phyloP scores from a whole-genome alignment of 2,888 invertebrate genomes.

The Cryptus viduatorius region DNA sequence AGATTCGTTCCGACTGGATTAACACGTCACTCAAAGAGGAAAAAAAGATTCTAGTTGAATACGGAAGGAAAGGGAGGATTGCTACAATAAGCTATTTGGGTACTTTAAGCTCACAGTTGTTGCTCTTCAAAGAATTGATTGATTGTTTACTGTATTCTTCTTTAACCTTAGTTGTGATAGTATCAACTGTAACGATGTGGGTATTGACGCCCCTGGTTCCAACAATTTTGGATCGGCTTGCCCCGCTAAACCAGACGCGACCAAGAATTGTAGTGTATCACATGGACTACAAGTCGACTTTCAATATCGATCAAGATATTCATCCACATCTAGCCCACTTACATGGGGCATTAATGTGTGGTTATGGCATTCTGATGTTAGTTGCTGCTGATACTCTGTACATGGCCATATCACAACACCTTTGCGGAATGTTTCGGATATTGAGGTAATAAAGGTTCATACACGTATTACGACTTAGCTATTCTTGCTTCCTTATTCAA shows the following conservation, averaged over 20 bases:
- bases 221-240: not conserved
- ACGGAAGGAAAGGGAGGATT: not conserved
- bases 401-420: not conserved
- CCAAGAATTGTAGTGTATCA: not conserved
- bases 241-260: conserved; percentile 5
- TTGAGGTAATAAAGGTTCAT: conserved; percentile 14
- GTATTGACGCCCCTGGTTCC: not conserved
- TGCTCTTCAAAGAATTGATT: not conserved
- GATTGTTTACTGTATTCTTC: not conserved
- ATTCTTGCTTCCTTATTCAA: no score
- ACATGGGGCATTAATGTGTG: not conserved
- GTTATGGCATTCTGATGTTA: not conserved
- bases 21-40: not conserved
- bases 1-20: not conserved
- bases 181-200: not conserved
- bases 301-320: not conserved
- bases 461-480: not conserved
- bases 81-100: not conserved
- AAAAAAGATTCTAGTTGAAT: not conserved
- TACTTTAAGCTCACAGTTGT: not conserved
- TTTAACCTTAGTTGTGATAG: not conserved
- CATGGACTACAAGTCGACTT: conserved; percentile 2
- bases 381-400: conserved; percentile 8
- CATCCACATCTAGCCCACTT: not conserved
- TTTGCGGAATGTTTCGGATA: conserved; percentile 13